Conservation (phyloP, 2,113 vertebrate genomes). For the Brachionichthys hirsutus region DNA sequence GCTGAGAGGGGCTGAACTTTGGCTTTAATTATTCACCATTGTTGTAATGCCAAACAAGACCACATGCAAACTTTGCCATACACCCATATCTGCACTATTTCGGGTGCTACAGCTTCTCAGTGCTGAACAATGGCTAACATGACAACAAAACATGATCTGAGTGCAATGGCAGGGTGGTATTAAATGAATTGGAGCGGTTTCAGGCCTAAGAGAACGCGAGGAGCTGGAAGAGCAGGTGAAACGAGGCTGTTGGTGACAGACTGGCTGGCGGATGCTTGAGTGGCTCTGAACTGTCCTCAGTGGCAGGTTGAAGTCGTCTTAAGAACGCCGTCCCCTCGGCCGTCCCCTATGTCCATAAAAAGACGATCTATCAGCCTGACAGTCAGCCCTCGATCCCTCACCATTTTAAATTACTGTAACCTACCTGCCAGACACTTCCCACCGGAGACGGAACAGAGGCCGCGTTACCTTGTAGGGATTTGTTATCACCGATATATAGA, state of each 20-base stretch:
- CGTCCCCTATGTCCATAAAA: constrained; percentile 62
- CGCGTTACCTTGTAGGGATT: constrained; percentile 50
- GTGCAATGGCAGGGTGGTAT: constrained; percentile 32
- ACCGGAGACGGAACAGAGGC: constrained; percentile 36
- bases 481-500: constrained; percentile 63
- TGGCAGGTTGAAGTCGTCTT: constrained; percentile 46
- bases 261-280: constrained; percentile 44
- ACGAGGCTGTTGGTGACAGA: constrained; percentile 47
- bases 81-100: background rate
- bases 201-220: constrained; percentile 18
- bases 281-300: constrained; percentile 43
- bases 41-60: too few relatives aligned
- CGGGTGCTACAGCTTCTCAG: constrained; percentile 2
- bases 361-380: constrained; percentile 45
- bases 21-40: constrained; percentile 28
- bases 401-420: constrained; percentile 59
- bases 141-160: constrained; percentile 39
- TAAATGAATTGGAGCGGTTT: constrained; percentile 57
- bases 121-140: constrained; percentile 17
- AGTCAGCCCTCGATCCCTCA: constrained; percentile 33
- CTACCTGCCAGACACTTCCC: constrained; percentile 48
- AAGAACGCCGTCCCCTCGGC: constrained; percentile 51
- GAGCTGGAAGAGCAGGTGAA: constrained; percentile 32
- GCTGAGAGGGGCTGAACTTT: constrained; percentile 26
- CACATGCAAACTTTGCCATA: too few relatives aligned